Conservation (phyloP, 2,797 vertebrate species). For the Oophaga sylvatica region DNA sequence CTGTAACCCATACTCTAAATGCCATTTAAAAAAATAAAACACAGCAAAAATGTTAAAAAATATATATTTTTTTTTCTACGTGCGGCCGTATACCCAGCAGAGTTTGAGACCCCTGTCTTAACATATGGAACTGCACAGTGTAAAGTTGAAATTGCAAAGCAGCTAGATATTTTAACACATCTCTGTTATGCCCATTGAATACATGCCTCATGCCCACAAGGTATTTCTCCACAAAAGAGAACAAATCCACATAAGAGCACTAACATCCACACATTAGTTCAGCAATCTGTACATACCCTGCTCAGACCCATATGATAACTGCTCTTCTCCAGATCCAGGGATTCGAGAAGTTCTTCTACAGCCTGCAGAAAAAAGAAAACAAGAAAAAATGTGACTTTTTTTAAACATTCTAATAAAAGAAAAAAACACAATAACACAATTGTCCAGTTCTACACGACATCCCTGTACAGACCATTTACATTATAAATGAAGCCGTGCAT, state of each 20-base stretch:
- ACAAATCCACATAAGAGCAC: neutral
- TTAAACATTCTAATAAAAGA: neutral
- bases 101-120: too few relatives aligned
- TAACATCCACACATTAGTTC: neutral
- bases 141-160: too few relatives aligned
- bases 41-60: too few relatives aligned
- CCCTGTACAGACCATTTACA: neutral
- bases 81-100: too few relatives aligned
- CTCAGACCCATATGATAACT: slow-evolving; percentile 93
- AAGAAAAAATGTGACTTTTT: neutral
- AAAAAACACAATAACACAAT: neutral
- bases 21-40: too few relatives aligned
- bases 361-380: slow-evolving; percentile 75
- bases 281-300: slow-evolving; percentile 77
- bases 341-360: slow-evolving; percentile 91
- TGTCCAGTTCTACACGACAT: neutral
- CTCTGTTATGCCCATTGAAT: neutral
- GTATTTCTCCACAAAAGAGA: neutral
- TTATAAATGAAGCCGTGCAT: neutral
- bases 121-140: too few relatives aligned
- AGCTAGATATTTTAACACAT: too few relatives aligned
- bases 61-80: too few relatives aligned
- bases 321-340: slow-evolving; percentile 93
- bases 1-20: too few relatives aligned
- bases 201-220: neutral